A percentile compares a stretch with the other conserved stretches of the same genome.
These are phyloP conservation scores for Coryphaenoides rupestris DNA, from an alignment of 2,113 vertebrate genomes.

Conservation along the genomic window DNA sequence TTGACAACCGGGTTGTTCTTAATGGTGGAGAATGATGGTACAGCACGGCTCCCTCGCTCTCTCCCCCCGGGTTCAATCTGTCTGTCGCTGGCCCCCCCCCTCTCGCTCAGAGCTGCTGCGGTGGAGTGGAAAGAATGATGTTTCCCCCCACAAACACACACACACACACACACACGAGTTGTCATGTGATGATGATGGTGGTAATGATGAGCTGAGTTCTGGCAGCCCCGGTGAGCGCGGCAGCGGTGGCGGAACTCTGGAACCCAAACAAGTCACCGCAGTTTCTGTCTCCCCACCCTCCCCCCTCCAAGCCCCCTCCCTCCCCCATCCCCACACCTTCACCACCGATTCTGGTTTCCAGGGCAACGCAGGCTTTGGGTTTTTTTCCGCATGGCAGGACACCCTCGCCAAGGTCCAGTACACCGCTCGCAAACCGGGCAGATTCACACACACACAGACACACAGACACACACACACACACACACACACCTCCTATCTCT, in stretches of 20 bases:
- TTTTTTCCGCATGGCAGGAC: slow-evolving; percentile 19
- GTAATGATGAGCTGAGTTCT: slow-evolving; percentile 17
- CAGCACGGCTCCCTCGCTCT: no score
- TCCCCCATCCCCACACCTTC: no score
- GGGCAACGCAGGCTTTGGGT: slow-evolving; percentile 18
- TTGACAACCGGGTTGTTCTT: no score
- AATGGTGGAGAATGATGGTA: no score
- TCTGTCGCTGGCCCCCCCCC: no score
- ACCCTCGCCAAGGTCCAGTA: slow-evolving; percentile 19
- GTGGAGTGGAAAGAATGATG: no score
- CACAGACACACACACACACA: slow-evolving; percentile 14
- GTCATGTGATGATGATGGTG: slow-evolving; percentile 7
- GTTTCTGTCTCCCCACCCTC: slow-evolving; percentile 30
- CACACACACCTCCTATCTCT: slow-evolving; percentile 1
- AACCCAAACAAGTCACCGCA: slow-evolving; percentile 37
- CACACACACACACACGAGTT: no score
- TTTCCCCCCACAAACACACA: no score
- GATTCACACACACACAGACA: slow-evolving; percentile 28
- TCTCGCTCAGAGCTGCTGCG: no score
- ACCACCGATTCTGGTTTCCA: slow-evolving; percentile 32
- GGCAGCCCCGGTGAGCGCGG: slow-evolving; percentile 23
- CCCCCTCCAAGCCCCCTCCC: no score
- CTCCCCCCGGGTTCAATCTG: no score
- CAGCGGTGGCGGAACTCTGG: slow-evolving; percentile 24
- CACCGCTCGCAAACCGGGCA: slow-evolving; percentile 10